Conservation (phyloP, 2,113 vertebrate species). For the Entomyzon cyanotis region DNA sequence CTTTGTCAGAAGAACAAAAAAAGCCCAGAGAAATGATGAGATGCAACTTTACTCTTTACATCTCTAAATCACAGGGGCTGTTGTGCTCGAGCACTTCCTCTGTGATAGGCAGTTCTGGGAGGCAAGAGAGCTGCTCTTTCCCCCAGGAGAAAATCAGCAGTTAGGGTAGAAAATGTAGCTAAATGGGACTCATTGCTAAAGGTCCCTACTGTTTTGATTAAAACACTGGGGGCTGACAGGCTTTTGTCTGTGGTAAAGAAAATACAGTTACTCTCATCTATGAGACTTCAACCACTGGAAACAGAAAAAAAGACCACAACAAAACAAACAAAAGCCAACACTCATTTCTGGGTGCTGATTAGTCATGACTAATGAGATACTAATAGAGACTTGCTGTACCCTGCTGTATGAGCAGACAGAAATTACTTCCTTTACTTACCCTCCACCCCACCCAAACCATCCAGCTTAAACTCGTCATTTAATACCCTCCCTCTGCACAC, state of each 20-base stretch:
- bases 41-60: background rate
- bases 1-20: background rate
- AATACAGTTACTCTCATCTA: background rate
- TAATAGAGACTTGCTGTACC: background rate
- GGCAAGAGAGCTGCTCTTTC: background rate
- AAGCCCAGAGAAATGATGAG: background rate
- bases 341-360: background rate
- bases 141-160: background rate
- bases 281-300: background rate
- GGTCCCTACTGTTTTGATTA: slow-evolving; percentile 15
- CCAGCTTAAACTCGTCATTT: background rate
- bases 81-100: background rate
- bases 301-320: background rate
- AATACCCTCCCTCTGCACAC: background rate
- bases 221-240: background rate
- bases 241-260: background rate
- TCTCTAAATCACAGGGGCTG: background rate
- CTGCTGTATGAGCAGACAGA: background rate
- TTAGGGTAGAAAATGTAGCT: slow-evolving; percentile 6
- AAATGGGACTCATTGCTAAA: background rate
- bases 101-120: background rate
- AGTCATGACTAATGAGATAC: background rate
- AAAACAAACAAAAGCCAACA: background rate
- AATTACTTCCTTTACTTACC: background rate
- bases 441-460: background rate